A percentile compares a stretch with the other conserved stretches of the same genome.
phyloP scores from a whole-genome alignment of 2,888 invertebrate genomes.

The Drosophila mercatorum region DNA sequence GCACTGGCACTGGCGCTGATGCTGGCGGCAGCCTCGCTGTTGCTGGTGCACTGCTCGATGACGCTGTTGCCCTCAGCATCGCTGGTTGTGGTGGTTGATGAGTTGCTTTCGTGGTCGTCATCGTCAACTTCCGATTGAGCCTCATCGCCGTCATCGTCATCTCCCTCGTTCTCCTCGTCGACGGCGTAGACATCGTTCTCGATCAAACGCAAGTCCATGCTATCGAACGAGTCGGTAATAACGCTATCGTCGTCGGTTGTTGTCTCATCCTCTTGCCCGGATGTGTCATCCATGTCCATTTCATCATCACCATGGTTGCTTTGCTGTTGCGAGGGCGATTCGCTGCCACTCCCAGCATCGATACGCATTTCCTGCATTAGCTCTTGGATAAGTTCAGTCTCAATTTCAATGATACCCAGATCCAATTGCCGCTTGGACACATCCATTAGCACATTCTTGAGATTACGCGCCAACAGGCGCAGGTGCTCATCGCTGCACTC shows the following conservation, averaged over 20 bases:
- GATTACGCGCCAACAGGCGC: slow-evolving; percentile 76
- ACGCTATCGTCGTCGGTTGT: slow-evolving; percentile 73
- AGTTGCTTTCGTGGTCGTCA: slow-evolving; percentile 56
- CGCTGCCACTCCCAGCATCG: slow-evolving; percentile 46
- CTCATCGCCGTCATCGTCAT: slow-evolving; percentile 61
- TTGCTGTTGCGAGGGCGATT: slow-evolving; percentile 56
- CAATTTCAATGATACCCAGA: slow-evolving; percentile 78
- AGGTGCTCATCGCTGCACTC: slow-evolving; percentile 70
- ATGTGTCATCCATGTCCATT: slow-evolving; percentile 58
- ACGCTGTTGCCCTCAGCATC: slow-evolving; percentile 81
- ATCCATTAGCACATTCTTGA: slow-evolving; percentile 80
- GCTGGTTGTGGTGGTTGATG: slow-evolving; percentile 71
- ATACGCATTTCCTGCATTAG: slow-evolving; percentile 81
- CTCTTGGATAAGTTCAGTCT: slow-evolving; percentile 82
- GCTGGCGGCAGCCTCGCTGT: slow-evolving; percentile 63
- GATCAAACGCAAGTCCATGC: slow-evolving; percentile 68
- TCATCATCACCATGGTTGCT: slow-evolving; percentile 59
- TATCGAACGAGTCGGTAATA: slow-evolving; percentile 69
- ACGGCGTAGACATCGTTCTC: slow-evolving; percentile 66
- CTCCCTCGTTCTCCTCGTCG: slow-evolving; percentile 59
- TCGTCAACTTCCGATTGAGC: slow-evolving; percentile 58
- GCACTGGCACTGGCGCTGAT: slow-evolving; percentile 34
- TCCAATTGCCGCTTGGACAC: slow-evolving; percentile 78
- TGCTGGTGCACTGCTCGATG: slow-evolving; percentile 77
- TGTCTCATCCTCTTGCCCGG: slow-evolving; percentile 66